phyloP scores from a whole-genome alignment of 2,113 vertebrate genomes.

The Aptenodytes patagonicus region DNA sequence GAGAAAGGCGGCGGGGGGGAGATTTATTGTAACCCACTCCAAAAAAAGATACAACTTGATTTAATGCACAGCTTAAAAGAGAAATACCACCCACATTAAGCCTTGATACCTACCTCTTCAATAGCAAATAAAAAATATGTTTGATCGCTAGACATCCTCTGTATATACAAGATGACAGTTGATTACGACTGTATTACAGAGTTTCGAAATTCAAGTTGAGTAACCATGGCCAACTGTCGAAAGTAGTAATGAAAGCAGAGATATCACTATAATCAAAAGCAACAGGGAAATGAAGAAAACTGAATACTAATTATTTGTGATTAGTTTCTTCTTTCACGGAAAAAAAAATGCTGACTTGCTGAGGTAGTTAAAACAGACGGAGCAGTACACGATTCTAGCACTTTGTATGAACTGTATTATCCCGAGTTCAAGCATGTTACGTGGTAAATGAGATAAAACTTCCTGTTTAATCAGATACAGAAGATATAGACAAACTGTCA shows the following conservation, averaged over 20 bases:
- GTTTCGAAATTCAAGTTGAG: constrained; percentile 12
- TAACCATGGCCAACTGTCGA: background rate
- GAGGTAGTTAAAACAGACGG: background rate
- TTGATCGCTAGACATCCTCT: background rate
- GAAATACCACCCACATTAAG: background rate
- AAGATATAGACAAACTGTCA: background rate
- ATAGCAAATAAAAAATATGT: background rate
- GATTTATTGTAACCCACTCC: background rate
- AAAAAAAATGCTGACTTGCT: background rate
- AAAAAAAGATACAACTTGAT: background rate
- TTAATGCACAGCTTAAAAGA: background rate
- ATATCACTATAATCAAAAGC: constrained; percentile 27
- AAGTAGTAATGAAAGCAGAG: constrained; percentile 27
- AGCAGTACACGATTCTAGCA: background rate
- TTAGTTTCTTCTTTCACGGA: constrained; percentile 24
- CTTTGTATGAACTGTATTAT: background rate
- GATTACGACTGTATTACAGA: background rate
- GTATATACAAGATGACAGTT: background rate
- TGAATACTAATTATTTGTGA: background rate
- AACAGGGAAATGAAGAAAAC: background rate
- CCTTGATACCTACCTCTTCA: background rate
- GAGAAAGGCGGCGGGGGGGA: background rate
- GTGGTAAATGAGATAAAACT: background rate
- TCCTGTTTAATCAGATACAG: background rate
- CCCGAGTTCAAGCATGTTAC: background rate